Evolutionary conservation across 2,797 vertebrate genomes (phyloP).

Genomic region (Gambelia wislizenii): DNA sequence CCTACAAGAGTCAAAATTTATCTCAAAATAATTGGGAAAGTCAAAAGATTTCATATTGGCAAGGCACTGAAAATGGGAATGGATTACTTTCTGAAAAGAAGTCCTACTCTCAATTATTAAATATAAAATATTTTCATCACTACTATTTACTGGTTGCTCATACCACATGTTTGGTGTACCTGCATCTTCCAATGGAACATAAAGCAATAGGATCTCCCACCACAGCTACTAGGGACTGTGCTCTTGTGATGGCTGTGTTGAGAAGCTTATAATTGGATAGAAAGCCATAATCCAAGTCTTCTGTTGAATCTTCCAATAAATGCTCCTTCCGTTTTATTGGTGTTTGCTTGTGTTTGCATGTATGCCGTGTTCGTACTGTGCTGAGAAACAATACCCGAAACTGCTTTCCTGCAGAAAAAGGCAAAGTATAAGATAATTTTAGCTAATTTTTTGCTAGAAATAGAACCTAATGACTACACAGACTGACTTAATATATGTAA

Average conservation of each 20-base stretch:
- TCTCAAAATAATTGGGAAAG: neutral
- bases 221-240: slow-evolving; percentile 97
- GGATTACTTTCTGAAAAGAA: neutral
- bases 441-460: slow-evolving; percentile 51
- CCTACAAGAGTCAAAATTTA: neutral
- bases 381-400: slow-evolving; percentile 98
- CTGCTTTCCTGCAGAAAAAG: slow-evolving; percentile 89
- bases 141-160: slow-evolving; percentile 23
- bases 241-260: slow-evolving; percentile 98
- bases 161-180: slow-evolving; percentile 80
- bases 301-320: slow-evolving; percentile 96
- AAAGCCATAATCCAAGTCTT: slow-evolving; percentile 98
- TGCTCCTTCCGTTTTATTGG: slow-evolving; percentile 98
- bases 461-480: slow-evolving; percentile 32
- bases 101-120: neutral
- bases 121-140: neutral
- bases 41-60: neutral
- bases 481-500: slow-evolving; percentile 34
- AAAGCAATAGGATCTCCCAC: slow-evolving; percentile 98
- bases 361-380: slow-evolving; percentile 96
- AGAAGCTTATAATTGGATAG: slow-evolving; percentile 99
- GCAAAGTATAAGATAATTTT: slow-evolving; percentile 44
- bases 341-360: slow-evolving; percentile 98
- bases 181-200: slow-evolving; percentile 98
- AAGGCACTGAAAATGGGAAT: neutral